Evolutionary conservation across 2,797 vertebrate species (phyloP).

Genomic region (Rhinogobio ventralis): DNA sequence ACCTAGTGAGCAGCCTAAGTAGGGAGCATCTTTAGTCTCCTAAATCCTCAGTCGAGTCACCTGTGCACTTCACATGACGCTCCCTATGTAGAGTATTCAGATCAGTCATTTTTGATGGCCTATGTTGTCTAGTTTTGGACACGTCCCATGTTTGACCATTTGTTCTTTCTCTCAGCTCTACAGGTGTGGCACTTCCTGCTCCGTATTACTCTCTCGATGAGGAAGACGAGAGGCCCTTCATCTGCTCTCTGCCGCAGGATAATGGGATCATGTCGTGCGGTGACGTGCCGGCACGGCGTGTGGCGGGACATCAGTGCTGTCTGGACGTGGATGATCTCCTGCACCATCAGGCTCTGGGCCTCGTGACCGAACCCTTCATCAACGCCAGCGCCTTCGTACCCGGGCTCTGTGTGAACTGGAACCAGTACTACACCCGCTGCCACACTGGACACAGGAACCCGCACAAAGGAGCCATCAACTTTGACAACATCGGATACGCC

Average conservation of each 20-base stretch:
- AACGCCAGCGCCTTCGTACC: constrained; percentile 78
- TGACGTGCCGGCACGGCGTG: constrained; percentile 88
- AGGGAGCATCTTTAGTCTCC: neutral
- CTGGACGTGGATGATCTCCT: constrained; percentile 90
- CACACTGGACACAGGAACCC: constrained; percentile 90
- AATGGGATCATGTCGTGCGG: constrained; percentile 97
- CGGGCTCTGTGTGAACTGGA: constrained; percentile 97
- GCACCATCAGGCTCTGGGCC: constrained; percentile 83
- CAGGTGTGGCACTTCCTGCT: constrained; percentile 86
- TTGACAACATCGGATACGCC: constrained; percentile 97
- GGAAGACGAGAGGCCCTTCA: constrained; percentile 95
- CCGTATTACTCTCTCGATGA: constrained; percentile 93
- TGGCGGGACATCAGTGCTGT: constrained; percentile 89
- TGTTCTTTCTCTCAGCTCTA: constrained; percentile 74
- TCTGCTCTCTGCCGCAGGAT: constrained; percentile 94
- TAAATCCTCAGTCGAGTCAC: neutral
- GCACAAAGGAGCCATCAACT: constrained; percentile 98
- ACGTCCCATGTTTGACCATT: neutral
- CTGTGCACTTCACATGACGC: no score
- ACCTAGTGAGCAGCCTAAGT: neutral
- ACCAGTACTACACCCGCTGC: constrained; percentile 93
- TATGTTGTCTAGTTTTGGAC: neutral
- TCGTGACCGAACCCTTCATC: constrained; percentile 80
- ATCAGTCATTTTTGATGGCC: neutral
- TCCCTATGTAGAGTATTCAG: no score